phyloP scores from a whole-genome alignment of 2,113 vertebrate species.

The Anhinga anhinga region DNA sequence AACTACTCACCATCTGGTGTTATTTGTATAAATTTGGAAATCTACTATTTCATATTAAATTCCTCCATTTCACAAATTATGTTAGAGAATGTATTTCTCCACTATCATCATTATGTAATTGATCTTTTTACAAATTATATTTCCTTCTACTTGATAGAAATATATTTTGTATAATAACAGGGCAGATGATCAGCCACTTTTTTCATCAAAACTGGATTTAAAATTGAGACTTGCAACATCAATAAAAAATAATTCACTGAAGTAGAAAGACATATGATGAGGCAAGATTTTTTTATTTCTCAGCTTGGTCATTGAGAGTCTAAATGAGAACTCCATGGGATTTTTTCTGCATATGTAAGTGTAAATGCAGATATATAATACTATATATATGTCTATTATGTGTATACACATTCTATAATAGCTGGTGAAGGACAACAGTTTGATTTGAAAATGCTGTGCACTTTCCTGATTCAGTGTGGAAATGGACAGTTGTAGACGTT shows the following conservation, averaged over 20 bases:
- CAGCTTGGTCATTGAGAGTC: not conserved
- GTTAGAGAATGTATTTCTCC: slow-evolving; percentile 50
- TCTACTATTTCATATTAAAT: slow-evolving; percentile 73
- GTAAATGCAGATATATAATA: not conserved
- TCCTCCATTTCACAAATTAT: slow-evolving; percentile 71
- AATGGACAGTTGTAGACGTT: not conserved
- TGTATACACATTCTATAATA: not conserved
- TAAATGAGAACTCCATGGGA: not conserved
- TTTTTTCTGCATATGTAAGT: not conserved
- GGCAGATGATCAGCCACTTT: slow-evolving; percentile 66
- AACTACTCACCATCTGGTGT: slow-evolving; percentile 77
- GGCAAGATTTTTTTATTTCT: not conserved
- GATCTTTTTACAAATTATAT: slow-evolving; percentile 70
- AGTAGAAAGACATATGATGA: not conserved
- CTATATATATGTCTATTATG: not conserved
- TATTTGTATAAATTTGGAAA: slow-evolving; percentile 77
- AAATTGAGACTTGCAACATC: slow-evolving; percentile 7
- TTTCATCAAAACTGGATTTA: slow-evolving; percentile 40
- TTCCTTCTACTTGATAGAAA: slow-evolving; percentile 72
- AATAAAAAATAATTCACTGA: slow-evolving; percentile 12
- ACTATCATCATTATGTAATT: slow-evolving; percentile 71
- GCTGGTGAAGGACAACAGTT: not conserved
- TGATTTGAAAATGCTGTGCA: not conserved
- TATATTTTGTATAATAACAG: slow-evolving; percentile 68
- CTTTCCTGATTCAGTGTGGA: not conserved